Evolutionary conservation across 2,888 invertebrate genomes (phyloP).

Genomic region (Stratiomys singularior): DNA sequence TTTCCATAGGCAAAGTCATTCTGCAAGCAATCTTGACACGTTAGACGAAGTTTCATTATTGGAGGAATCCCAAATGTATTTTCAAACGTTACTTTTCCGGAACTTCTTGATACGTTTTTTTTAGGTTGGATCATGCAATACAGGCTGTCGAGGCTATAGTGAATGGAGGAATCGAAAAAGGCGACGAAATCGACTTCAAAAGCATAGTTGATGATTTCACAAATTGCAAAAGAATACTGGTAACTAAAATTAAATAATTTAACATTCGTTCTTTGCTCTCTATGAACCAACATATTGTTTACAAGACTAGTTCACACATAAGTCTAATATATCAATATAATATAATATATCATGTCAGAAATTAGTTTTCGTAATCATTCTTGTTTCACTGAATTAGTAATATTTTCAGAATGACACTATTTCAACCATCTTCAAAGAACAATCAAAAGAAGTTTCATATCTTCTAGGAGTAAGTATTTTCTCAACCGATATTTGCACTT

Average conservation of each 20-base stretch:
- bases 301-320: no score
- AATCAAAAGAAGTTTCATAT: constrained; percentile 12
- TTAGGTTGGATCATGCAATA: not conserved
- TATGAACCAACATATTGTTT: no score
- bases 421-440: not conserved
- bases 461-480: constrained; percentile 18
- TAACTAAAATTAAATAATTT: not conserved
- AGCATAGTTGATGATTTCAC: constrained; percentile 20
- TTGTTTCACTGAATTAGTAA: not conserved
- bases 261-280: not conserved
- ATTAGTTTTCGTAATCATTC: no score
- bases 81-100: not conserved
- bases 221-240: constrained; percentile 17
- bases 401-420: constrained; percentile 31
- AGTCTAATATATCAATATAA: no score
- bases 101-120: not conserved
- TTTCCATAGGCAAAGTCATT: not conserved
- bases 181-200: constrained; percentile 6
- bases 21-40: not conserved
- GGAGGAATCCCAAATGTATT: constrained; percentile 18
- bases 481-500: not conserved
- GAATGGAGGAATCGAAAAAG: not conserved
- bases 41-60: not conserved
- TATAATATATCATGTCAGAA: no score
- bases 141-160: not conserved